phyloP scores from a whole-genome alignment of 2,113 vertebrate genomes.

The Mustela nigripes region DNA sequence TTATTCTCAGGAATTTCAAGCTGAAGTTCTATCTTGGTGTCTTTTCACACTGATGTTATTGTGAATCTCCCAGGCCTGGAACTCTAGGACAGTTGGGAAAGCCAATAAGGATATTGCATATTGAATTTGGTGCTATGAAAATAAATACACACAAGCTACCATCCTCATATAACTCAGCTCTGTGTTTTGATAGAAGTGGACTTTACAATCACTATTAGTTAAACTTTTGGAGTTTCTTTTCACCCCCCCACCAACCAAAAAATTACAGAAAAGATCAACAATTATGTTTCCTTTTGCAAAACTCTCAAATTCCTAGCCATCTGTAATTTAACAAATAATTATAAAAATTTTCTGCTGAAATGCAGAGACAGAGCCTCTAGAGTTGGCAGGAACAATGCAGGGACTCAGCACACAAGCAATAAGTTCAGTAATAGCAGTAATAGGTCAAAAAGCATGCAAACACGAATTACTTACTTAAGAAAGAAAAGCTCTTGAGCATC shows the following conservation, averaged over 20 bases:
- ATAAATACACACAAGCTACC: not conserved
- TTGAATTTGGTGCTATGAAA: conserved; percentile 47
- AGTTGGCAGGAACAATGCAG: not conserved
- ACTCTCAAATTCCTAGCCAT: not conserved
- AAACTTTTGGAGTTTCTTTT: not conserved
- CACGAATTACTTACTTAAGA: not conserved
- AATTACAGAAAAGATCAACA: not conserved
- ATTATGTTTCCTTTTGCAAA: not conserved
- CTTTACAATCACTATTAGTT: not conserved
- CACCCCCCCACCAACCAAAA: not conserved
- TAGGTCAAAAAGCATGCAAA: not conserved
- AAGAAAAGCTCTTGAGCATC: not conserved
- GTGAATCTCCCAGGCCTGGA: not conserved
- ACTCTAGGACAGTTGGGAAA: not conserved
- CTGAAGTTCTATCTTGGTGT: not conserved
- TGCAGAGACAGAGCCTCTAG: not conserved
- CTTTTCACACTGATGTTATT: conserved; percentile 5
- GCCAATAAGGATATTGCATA: not conserved
- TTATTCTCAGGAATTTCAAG: not conserved
- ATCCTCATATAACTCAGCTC: not conserved
- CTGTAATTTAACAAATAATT: conserved; percentile 35
- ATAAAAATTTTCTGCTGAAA: not conserved
- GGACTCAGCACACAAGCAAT: not conserved
- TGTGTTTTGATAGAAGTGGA: not conserved
- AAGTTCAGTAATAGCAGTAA: not conserved